Evolutionary conservation across 2,888 invertebrate genomes (phyloP).

Genomic region (Cylindroiulus punctatus): DNA sequence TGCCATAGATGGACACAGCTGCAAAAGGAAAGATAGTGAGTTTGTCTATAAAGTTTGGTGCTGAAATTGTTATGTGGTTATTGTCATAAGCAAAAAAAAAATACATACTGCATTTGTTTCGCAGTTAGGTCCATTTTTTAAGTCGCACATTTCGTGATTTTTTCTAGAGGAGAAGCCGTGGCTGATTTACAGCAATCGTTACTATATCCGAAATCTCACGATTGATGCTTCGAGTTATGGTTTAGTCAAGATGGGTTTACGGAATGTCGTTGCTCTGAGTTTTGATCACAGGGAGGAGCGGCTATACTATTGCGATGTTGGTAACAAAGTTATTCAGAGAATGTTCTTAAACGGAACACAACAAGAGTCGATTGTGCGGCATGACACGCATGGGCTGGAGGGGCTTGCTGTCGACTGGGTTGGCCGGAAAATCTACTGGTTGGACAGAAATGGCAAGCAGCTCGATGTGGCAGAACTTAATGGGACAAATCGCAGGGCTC

Average conservation of each 20-base stretch:
- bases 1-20: conserved; percentile 81
- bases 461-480: conserved; percentile 94
- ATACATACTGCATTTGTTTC: no score
- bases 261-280: conserved; percentile 96
- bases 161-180: conserved; percentile 74
- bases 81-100: no score
- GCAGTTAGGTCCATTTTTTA: no score
- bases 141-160: neutral
- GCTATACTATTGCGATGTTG: conserved; percentile 96
- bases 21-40: conserved; percentile 83
- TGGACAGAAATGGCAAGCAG: conserved; percentile 94
- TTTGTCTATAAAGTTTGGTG: conserved; percentile 50
- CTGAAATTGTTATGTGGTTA: no score
- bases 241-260: conserved; percentile 87
- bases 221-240: conserved; percentile 85
- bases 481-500: conserved; percentile 88
- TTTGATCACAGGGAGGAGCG: conserved; percentile 86
- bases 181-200: conserved; percentile 95
- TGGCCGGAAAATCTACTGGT: conserved; percentile 94
- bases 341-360: conserved; percentile 70
- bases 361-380: conserved; percentile 84
- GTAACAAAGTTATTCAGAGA: conserved; percentile 91
- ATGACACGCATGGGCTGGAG: conserved; percentile 96
- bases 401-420: conserved; percentile 98
- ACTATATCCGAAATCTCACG: conserved; percentile 96